Conservation (phyloP, 2,113 vertebrate genomes). For the Pseudorectes ferrugineus region DNA sequence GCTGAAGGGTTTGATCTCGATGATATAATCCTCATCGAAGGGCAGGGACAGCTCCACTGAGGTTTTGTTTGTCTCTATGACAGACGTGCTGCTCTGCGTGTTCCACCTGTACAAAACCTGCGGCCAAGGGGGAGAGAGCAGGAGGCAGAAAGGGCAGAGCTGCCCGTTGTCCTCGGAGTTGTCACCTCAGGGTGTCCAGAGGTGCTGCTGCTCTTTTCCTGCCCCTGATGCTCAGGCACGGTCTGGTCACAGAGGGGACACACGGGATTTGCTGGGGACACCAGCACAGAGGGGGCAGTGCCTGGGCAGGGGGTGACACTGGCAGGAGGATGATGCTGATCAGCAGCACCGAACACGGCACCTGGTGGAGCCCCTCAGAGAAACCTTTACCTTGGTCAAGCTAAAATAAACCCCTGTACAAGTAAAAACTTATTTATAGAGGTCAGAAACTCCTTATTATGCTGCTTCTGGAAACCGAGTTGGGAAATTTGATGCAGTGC, state of each 20-base stretch:
- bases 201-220: not conserved
- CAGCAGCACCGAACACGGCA: accelerated
- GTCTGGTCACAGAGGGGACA: not conserved
- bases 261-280: not conserved
- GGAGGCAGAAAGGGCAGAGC: not conserved
- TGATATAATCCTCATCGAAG: constrained; percentile 90
- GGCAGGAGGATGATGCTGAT: not conserved
- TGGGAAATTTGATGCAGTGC: not conserved
- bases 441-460: not conserved
- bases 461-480: not conserved
- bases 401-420: not conserved
- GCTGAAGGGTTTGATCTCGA: no score
- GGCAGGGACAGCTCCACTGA: constrained; percentile 93
- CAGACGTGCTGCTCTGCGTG: constrained; percentile 81
- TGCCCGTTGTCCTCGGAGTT: accelerated
- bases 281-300: not conserved
- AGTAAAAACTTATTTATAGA: not conserved
- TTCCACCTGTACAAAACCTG: constrained; percentile 94
- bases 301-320: not conserved
- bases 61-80: constrained; percentile 94
- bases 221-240: not conserved
- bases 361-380: not conserved
- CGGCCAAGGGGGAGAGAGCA: not conserved
- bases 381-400: not conserved
- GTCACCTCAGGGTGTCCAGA: accelerated